These are phyloP conservation scores for Leptobrachium leishanense DNA, from an alignment of 2,113 vertebrate genomes.

Conservation along the genomic window DNA sequence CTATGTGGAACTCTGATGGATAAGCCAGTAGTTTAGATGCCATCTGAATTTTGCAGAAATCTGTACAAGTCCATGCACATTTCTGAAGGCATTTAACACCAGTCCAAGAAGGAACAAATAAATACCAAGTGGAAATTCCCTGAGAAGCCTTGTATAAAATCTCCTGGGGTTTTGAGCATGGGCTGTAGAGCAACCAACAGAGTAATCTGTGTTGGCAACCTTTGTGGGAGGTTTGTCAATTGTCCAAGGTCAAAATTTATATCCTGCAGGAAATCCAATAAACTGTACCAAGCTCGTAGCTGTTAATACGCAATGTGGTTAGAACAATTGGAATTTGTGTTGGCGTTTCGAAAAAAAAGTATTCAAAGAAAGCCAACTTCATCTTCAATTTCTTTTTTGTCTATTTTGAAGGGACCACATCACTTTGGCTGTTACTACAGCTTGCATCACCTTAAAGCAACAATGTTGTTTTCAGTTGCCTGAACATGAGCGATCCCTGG, in stretches of 20 bases:
- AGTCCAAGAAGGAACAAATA: slow-evolving; percentile 10
- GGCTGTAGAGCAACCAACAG: slow-evolving; percentile 25
- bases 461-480: too few species aligned
- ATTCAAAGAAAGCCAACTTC: background rate
- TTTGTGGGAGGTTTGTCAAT: slow-evolving; percentile 36
- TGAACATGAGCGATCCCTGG: too few species aligned
- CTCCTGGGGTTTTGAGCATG: slow-evolving; percentile 33
- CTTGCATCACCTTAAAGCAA: too few species aligned
- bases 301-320: slow-evolving; percentile 24
- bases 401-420: too few species aligned
- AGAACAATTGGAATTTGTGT: slow-evolving; percentile 38
- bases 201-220: slow-evolving; percentile 38
- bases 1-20: background rate
- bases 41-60: background rate
- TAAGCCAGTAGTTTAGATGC: slow-evolving; percentile 9
- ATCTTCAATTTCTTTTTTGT: background rate
- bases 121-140: slow-evolving; percentile 40
- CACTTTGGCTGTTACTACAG: too few species aligned
- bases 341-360: slow-evolving; percentile 16
- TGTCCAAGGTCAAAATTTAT: slow-evolving; percentile 44
- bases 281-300: slow-evolving; percentile 26
- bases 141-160: slow-evolving; percentile 18
- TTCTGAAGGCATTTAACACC: slow-evolving; percentile 38
- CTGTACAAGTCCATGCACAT: slow-evolving; percentile 28
- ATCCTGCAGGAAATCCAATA: slow-evolving; percentile 35